Conservation (phyloP, 2,888 invertebrate species). For the Apamea sordens region DNA sequence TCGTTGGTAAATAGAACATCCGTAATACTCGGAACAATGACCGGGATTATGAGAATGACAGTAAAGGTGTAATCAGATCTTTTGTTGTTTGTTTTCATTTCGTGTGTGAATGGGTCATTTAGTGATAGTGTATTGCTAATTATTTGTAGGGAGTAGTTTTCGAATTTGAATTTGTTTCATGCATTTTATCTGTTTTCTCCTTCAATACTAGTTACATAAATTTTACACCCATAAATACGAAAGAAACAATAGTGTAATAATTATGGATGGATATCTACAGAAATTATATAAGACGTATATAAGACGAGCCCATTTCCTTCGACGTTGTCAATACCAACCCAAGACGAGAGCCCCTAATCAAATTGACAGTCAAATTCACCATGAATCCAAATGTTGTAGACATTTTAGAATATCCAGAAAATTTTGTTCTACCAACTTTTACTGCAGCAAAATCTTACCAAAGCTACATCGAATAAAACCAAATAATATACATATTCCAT, state of each 20-base stretch:
- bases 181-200: neutral
- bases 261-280: neutral
- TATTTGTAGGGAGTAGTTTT: neutral
- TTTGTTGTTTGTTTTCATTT: constrained; percentile 33
- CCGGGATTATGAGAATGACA: constrained; percentile 44
- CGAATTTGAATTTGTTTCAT: neutral
- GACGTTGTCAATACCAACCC: neutral
- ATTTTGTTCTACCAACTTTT: neutral
- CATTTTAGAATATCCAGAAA: too few species aligned
- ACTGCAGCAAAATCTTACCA: neutral
- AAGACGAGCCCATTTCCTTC: neutral
- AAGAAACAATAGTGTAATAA: neutral
- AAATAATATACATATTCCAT: constrained; percentile 39
- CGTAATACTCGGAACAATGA: constrained; percentile 56
- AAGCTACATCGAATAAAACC: constrained; percentile 3
- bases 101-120: constrained; percentile 2
- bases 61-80: constrained; percentile 15
- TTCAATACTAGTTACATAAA: neutral
- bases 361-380: neutral
- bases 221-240: neutral
- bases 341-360: neutral
- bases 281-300: neutral
- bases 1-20: constrained; percentile 63
- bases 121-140: neutral
- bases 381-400: neutral